Percentiles rank a stretch among this genome's conserved stretches.
phyloP scores from a whole-genome alignment of 2,888 invertebrate genomes.

The Anarsia innoxiella region DNA sequence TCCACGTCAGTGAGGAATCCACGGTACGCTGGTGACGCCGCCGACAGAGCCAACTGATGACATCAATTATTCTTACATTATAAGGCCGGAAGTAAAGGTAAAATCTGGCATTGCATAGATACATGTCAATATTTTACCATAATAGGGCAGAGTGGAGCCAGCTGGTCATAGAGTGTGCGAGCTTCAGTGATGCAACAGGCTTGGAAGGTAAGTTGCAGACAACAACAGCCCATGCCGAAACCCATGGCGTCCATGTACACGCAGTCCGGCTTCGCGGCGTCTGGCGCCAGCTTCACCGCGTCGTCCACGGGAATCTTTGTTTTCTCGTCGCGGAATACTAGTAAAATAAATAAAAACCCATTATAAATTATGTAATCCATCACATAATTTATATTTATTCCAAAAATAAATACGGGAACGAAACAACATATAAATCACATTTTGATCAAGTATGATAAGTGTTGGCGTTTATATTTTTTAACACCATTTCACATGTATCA shows the following conservation, averaged over 20 bases:
- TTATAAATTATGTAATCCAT: no score
- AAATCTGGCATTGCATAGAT: no score
- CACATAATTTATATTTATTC: no score
- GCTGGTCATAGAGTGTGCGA: constrained; percentile 95
- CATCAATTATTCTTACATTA: not conserved
- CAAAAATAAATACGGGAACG: no score
- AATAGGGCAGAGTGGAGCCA: constrained; percentile 97
- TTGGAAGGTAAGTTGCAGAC: constrained; percentile 96
- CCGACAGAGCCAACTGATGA: constrained; percentile 92
- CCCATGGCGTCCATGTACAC: constrained; percentile 99
- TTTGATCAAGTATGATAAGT: no score
- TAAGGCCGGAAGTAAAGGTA: no score
- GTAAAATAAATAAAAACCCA: not conserved
- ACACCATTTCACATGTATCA: not conserved
- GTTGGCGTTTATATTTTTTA: no score
- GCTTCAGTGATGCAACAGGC: constrained; percentile 98
- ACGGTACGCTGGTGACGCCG: constrained; percentile 95
- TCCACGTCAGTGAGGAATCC: constrained; percentile 97
- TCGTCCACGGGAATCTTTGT: constrained; percentile 91
- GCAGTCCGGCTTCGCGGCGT: constrained; percentile 87
- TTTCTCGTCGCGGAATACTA: constrained; percentile 78
- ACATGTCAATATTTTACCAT: no score
- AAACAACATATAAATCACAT: no score
- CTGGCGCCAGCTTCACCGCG: constrained; percentile 75
- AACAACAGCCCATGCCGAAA: constrained; percentile 99